Evolutionary conservation across 2,888 invertebrate species (phyloP).

Genomic region (Volucella inflata): DNA sequence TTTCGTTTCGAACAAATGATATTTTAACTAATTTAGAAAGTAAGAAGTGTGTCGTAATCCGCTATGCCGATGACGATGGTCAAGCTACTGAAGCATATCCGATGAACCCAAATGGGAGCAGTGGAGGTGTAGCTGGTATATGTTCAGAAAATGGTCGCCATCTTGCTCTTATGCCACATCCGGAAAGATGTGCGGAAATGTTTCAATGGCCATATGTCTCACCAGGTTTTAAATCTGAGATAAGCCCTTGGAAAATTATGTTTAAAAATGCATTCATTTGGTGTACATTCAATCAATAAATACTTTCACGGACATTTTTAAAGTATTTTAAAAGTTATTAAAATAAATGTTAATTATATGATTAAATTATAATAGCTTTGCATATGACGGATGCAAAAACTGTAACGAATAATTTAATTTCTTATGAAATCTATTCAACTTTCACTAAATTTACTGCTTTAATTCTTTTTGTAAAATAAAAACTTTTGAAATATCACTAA

Average conservation of each 20-base stretch:
- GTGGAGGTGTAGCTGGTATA: constrained; percentile 93
- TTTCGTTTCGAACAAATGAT: constrained; percentile 85
- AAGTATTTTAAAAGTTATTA: constrained; percentile 9
- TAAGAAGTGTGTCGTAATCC: constrained; percentile 89
- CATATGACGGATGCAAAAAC: too few relatives aligned
- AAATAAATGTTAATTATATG: constrained; percentile 11
- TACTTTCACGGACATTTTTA: constrained; percentile 7
- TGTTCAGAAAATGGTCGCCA: constrained; percentile 96
- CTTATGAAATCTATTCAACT: too few relatives aligned
- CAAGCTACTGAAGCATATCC: constrained; percentile 92
- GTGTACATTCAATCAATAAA: constrained; percentile 82
- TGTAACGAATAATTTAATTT: too few relatives aligned
- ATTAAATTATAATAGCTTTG: too few relatives aligned
- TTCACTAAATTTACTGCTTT: too few relatives aligned
- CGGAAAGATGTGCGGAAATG: constrained; percentile 94
- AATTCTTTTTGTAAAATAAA: too few relatives aligned
- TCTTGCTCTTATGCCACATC: constrained; percentile 99
- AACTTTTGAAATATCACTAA: too few relatives aligned
- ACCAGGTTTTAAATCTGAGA: constrained; percentile 84
- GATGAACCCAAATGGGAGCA: constrained; percentile 97
- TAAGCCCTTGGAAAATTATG: constrained; percentile 95
- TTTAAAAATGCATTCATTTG: constrained; percentile 95
- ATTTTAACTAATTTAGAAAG: constrained; percentile 85
- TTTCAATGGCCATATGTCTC: constrained; percentile 95
- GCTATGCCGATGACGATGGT: constrained; percentile 93